Evolutionary conservation across 2,113 vertebrate species (phyloP).

Genomic region (Chaetorhynchus papuensis): DNA sequence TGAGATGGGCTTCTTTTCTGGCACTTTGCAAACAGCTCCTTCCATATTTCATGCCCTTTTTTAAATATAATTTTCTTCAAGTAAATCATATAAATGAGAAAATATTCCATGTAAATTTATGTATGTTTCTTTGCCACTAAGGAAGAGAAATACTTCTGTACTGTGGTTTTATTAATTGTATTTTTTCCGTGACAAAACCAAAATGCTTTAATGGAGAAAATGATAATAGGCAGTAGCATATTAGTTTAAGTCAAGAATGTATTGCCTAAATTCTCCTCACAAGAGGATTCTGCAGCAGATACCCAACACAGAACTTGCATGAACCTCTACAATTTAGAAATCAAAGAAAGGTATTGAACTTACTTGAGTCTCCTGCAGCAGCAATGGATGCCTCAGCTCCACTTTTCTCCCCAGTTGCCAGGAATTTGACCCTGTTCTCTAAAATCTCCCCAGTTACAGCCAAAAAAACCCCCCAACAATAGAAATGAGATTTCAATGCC

Average conservation of each 20-base stretch:
- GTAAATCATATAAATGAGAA: background rate
- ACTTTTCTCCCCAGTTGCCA: background rate
- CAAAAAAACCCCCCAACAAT: background rate
- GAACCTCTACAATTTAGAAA: background rate
- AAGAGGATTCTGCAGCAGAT: background rate
- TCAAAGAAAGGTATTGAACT: background rate
- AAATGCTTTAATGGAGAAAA: background rate
- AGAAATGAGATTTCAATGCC: background rate
- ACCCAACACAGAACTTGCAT: background rate
- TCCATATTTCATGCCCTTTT: background rate
- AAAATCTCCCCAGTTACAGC: background rate
- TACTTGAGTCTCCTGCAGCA: background rate
- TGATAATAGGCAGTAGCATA: background rate
- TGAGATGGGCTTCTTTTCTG: background rate
- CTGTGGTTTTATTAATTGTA: background rate
- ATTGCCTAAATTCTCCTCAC: background rate
- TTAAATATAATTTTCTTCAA: background rate
- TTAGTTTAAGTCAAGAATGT: background rate
- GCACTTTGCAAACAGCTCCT: background rate
- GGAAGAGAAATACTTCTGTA: background rate
- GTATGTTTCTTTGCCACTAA: background rate
- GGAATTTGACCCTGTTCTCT: background rate
- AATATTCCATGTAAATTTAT: background rate
- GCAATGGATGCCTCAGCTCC: background rate
- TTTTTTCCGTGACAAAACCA: background rate